Evolutionary conservation across 1,140 invertebrate species (phyloP), one percentile per base, ranked within the genome.

Genomic region (Schlechtendalia chinensis): DNA sequence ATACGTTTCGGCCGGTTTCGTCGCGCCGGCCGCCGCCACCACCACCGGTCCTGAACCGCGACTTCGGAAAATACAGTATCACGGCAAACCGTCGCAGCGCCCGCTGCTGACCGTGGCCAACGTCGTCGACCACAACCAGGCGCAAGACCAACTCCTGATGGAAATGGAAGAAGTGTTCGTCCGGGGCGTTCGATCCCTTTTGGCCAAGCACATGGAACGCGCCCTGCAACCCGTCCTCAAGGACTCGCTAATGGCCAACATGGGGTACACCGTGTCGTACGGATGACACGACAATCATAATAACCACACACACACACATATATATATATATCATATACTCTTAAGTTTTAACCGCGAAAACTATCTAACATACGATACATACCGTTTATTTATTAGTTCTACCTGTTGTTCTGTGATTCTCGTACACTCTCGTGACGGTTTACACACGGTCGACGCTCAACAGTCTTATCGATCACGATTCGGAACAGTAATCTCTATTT

Each of bases 91-190:
- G 6, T 24, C 24, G 17, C n/a, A 2, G 19, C 65, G 2, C 0
- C 69, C 50, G 11, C 11, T 16, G n/a, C 2, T n/a, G 10, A 16
- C 24, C 0, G 45, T 24, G 1, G 10, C 65, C 47, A 32, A 50
- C 74, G 27, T 10, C 1, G 12, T 11, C 0, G 29, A 17, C 14
- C 58, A 29, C 11, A 22, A 61, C 6, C 56, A 19, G 58, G 2
- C 58, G 0, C 69, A 72, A 19, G 75, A 79, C 16, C 54, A 61
- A 19, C 32, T 79, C 16, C 56, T 79, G 24, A 79, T 79, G 75
- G 93, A 94, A 86, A 92, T 94, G 90, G 93, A 94, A 84, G 92
- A 94, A 82, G 90, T 94, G 53, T 94, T 94, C 84, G 88, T 93
- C 0, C 90, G 91, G 85, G 91, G 92, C 17, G 92, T 93, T 29